phyloP scores from a whole-genome alignment of 2,113 vertebrate genomes.

The Xerus inauris region DNA sequence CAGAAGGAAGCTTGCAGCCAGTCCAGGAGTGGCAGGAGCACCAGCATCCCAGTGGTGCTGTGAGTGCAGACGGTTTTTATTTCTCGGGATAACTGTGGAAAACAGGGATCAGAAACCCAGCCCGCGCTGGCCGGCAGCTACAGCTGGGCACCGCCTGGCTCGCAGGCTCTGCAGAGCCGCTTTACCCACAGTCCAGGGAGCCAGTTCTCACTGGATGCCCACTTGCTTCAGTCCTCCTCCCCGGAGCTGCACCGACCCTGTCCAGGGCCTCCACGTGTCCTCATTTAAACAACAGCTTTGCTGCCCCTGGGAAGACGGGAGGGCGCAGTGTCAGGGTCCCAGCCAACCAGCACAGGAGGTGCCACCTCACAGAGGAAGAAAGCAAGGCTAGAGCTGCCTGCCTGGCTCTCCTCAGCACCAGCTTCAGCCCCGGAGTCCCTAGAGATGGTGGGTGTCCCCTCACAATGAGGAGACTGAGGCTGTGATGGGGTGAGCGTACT shows the following conservation, averaged over 20 bases:
- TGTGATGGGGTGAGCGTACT: not conserved
- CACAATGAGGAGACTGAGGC: not conserved
- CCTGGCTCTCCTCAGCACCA: not conserved
- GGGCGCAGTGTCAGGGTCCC: fast-evolving
- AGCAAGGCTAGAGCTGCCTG: not conserved
- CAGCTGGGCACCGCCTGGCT: not conserved
- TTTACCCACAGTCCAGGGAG: not conserved
- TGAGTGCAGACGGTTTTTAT: not conserved
- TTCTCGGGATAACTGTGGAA: conserved; percentile 61
- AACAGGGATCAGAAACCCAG: conserved; percentile 44
- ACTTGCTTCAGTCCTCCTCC: not conserved
- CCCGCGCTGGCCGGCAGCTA: not conserved
- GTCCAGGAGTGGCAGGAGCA: not conserved
- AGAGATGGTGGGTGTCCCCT: fast-evolving
- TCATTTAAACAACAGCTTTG: fast-evolving
- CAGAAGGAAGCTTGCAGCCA: not conserved
- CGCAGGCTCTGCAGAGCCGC: not conserved
- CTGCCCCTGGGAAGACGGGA: fast-evolving
- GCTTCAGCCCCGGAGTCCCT: not conserved
- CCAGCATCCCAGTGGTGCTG: not conserved
- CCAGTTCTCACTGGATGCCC: fast-evolving
- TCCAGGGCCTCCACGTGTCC: fast-evolving
- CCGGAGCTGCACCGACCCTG: fast-evolving
- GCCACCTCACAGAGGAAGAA: not conserved
- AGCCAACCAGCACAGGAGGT: not conserved